Percentiles rank a stretch among this genome's conserved stretches.
Conservation (phyloP, 1,140 invertebrate species). For the Patella vulgata region DNA sequence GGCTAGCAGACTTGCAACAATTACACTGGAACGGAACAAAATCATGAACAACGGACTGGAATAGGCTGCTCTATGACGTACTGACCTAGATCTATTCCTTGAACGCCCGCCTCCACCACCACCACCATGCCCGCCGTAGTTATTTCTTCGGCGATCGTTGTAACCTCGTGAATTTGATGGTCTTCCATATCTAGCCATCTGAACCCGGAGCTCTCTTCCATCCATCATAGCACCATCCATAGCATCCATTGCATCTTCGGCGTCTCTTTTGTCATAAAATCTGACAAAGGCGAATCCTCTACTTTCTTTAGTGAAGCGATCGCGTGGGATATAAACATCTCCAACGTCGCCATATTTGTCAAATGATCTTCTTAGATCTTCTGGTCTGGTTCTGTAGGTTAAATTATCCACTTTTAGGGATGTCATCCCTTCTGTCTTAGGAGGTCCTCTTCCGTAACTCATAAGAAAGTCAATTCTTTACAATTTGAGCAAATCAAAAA, state of each 20-base stretch:
- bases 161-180: slow-evolving; percentile 68
- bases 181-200: slow-evolving; percentile 95
- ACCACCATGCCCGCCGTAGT: slow-evolving; percentile 16
- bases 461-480: no score
- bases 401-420: slow-evolving; percentile 98
- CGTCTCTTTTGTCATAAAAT: slow-evolving; percentile 94
- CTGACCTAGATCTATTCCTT: neutral
- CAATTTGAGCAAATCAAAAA: no score
- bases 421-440: slow-evolving; percentile 95
- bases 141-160: slow-evolving; percentile 31
- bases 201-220: slow-evolving; percentile 94
- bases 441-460: slow-evolving; percentile 91
- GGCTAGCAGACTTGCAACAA: no score
- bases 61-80: no score
- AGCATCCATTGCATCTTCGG: slow-evolving; percentile 91
- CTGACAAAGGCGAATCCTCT: slow-evolving; percentile 97
- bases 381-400: slow-evolving; percentile 94
- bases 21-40: no score
- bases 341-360: slow-evolving; percentile 97
- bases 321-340: slow-evolving; percentile 97
- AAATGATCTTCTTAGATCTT: slow-evolving; percentile 93
- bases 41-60: no score
- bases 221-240: slow-evolving; percentile 94
- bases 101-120: slow-evolving; percentile 15
- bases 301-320: slow-evolving; percentile 93